Conservation (phyloP, 2,797 vertebrate species). For the Chelmon rostratus region DNA sequence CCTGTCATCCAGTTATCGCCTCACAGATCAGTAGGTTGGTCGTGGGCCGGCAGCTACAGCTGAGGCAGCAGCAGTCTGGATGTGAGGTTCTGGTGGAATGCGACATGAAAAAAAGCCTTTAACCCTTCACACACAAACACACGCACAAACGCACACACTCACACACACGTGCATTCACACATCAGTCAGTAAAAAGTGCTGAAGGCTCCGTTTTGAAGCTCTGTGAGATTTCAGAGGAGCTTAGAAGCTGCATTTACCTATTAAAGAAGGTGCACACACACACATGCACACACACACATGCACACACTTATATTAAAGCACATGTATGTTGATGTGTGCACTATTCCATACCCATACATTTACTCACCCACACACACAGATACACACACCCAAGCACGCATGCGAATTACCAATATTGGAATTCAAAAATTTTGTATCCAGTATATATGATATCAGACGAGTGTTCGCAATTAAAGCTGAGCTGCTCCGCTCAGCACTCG, state of each 20-base stretch:
- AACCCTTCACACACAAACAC: constrained; percentile 37
- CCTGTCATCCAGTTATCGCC: constrained; percentile 69
- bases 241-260: constrained; percentile 63
- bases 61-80: constrained; percentile 71
- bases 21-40: constrained; percentile 71
- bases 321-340: constrained; percentile 4
- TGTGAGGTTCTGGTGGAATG: constrained; percentile 69
- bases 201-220: constrained; percentile 68
- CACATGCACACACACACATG: neutral
- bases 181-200: constrained; percentile 63
- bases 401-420: neutral
- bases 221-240: constrained; percentile 52
- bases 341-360: constrained; percentile 2
- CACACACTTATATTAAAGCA: constrained; percentile 10
- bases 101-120: constrained; percentile 52
- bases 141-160: constrained; percentile 24
- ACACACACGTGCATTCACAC: constrained; percentile 24
- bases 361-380: constrained; percentile 2
- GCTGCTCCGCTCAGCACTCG: neutral
- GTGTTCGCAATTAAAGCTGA: neutral
- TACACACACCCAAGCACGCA: neutral
- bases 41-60: constrained; percentile 63
- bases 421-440: neutral
- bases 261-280: constrained; percentile 37
- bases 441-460: neutral